phyloP scores from a whole-genome alignment of 1,140 invertebrate species.

The Arion vulgaris region DNA sequence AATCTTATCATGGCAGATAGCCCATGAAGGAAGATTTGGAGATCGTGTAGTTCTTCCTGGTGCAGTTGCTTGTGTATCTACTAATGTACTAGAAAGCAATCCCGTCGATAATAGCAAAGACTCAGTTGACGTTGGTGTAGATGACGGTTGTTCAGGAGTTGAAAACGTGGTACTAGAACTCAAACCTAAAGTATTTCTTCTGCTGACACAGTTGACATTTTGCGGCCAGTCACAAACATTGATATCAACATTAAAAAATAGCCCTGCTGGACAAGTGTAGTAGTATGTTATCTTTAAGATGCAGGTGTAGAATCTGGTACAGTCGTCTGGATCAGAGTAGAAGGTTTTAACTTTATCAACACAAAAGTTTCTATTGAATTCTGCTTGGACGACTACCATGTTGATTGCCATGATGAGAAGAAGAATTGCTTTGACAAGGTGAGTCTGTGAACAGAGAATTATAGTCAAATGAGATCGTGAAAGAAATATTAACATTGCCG shows the following conservation, averaged over 20 bases:
- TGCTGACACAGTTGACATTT: background rate
- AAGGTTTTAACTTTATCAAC: background rate
- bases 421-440: background rate
- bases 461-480: no score
- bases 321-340: slow-evolving; percentile 4
- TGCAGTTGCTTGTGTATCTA: background rate
- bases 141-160: background rate
- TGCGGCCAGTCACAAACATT: slow-evolving; percentile 16
- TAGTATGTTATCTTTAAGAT: background rate
- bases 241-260: background rate
- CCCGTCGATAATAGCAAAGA: background rate
- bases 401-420: background rate
- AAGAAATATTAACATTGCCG: no score
- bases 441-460: background rate
- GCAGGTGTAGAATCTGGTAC: slow-evolving; percentile 19
- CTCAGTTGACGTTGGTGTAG: background rate
- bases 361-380: background rate
- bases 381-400: background rate
- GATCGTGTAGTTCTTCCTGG: no score
- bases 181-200: background rate
- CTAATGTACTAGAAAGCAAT: background rate
- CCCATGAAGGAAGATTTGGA: background rate
- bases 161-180: background rate
- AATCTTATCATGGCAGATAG: background rate
- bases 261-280: background rate